A percentile compares a stretch with the other conserved stretches of the same genome.
phyloP scores from a whole-genome alignment of 2,888 invertebrate genomes.

The Hydriomena furcata region DNA sequence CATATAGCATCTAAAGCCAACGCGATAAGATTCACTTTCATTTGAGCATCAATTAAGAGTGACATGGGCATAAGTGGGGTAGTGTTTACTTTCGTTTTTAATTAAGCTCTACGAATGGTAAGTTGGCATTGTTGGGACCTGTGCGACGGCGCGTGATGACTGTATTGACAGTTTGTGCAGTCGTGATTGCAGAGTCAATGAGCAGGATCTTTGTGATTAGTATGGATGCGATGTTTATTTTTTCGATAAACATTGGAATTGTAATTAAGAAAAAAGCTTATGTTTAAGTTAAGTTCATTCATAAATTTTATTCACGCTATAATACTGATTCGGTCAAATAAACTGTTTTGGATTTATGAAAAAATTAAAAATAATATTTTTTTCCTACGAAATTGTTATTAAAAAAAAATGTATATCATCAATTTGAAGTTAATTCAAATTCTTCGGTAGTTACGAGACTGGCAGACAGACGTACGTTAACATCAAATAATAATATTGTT shows the following conservation, averaged over 20 bases:
- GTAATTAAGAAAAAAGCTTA: no score
- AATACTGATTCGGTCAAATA: no score
- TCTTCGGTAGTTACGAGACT: no score
- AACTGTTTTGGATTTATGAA: no score
- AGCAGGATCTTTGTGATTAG: conserved; percentile 14
- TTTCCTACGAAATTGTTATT: no score
- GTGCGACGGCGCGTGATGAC: conserved; percentile 12
- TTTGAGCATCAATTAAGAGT: neutral
- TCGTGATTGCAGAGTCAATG: conserved; percentile 21
- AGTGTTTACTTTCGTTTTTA: conserved; percentile 29
- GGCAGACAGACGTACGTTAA: no score
- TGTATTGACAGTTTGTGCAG: conserved; percentile 20
- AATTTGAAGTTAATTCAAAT: no score
- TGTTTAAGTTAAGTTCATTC: no score
- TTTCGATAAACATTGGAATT: no score
- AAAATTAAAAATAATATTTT: no score
- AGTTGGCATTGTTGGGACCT: conserved; percentile 18
- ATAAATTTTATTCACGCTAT: no score
- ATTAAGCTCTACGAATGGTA: conserved; percentile 19
- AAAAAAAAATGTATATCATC: no score
- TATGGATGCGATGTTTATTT: conserved; percentile 6
- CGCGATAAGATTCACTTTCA: neutral
- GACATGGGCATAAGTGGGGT: conserved; percentile 8
- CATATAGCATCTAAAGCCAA: neutral
- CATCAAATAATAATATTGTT: neutral